These are phyloP conservation scores for Drosophila macrospina DNA, from an alignment of 2,888 invertebrate species.

Conservation along the genomic window DNA sequence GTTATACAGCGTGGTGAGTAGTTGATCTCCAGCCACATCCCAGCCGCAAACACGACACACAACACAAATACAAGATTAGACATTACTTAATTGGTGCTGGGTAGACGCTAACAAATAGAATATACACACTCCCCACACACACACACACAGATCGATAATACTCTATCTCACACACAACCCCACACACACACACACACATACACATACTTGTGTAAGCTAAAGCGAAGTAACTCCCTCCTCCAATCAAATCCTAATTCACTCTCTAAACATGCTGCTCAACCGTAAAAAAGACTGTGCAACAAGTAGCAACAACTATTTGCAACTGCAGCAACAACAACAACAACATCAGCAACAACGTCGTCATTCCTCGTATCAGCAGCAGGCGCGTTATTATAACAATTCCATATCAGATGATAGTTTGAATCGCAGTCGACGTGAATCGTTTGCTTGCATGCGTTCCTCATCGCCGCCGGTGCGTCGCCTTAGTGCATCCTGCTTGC, in stretches of 20 bases:
- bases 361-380: slow-evolving; percentile 73
- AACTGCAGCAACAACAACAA: slow-evolving; percentile 51
- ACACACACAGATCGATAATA: slow-evolving; percentile 33
- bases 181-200: slow-evolving; percentile 33
- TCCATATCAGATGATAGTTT: slow-evolving; percentile 85
- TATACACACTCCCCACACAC: slow-evolving; percentile 16
- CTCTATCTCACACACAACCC: slow-evolving; percentile 34
- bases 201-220: slow-evolving; percentile 64
- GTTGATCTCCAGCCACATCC: slow-evolving; percentile 28
- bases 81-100: slow-evolving; percentile 61
- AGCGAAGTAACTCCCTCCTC: slow-evolving; percentile 54
- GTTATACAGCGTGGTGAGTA: slow-evolving; percentile 90
- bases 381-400: slow-evolving; percentile 71
- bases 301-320: slow-evolving; percentile 26
- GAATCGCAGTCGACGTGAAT: slow-evolving; percentile 81
- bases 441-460: slow-evolving; percentile 73
- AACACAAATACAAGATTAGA: slow-evolving; percentile 42
- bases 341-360: slow-evolving; percentile 72
- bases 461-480: slow-evolving; percentile 79
- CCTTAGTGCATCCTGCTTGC: slow-evolving; percentile 83
- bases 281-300: slow-evolving; percentile 1
- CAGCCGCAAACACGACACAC: slow-evolving; percentile 29
- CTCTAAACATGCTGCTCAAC: slow-evolving; percentile 29
- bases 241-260: slow-evolving; percentile 38
- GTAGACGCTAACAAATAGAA: slow-evolving; percentile 63